Evolutionary conservation across 2,113 vertebrate species (phyloP).

Genomic region (Fregata magnificens): DNA sequence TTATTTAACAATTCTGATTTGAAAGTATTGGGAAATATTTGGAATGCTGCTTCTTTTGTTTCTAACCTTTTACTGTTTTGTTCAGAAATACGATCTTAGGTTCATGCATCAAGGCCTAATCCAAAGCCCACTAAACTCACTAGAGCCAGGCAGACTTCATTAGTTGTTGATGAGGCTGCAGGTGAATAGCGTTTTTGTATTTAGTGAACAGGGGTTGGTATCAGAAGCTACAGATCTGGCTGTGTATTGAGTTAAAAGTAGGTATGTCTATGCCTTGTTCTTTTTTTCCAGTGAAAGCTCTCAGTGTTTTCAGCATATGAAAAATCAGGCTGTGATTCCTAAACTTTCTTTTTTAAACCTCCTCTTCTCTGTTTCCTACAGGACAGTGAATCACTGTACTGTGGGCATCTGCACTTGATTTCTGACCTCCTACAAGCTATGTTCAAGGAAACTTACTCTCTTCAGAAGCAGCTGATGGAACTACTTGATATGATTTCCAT

Average conservation of each 20-base stretch:
- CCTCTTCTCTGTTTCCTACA: slow-evolving; percentile 7
- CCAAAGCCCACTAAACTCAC: background rate
- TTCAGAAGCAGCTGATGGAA: slow-evolving; percentile 92
- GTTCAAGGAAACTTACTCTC: slow-evolving; percentile 90
- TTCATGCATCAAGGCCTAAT: background rate
- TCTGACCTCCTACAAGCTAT: slow-evolving; percentile 89
- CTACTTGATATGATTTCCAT: slow-evolving; percentile 84
- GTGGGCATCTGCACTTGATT: slow-evolving; percentile 85
- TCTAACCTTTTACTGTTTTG: background rate
- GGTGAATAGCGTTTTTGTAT: background rate
- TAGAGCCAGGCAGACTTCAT: background rate
- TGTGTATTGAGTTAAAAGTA: background rate
- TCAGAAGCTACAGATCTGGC: background rate
- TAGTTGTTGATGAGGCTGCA: background rate
- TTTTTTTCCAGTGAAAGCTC: background rate
- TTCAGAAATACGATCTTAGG: background rate
- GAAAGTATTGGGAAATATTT: background rate
- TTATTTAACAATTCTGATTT: background rate
- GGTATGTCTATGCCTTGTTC: background rate
- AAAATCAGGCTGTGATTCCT: background rate
- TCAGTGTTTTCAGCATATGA: background rate
- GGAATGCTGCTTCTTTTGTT: background rate
- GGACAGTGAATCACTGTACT: slow-evolving; percentile 91
- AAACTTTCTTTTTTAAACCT: background rate
- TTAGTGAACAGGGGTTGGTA: background rate